phyloP scores from a whole-genome alignment of 2,797 vertebrate species.

The Spea hammondii region DNA sequence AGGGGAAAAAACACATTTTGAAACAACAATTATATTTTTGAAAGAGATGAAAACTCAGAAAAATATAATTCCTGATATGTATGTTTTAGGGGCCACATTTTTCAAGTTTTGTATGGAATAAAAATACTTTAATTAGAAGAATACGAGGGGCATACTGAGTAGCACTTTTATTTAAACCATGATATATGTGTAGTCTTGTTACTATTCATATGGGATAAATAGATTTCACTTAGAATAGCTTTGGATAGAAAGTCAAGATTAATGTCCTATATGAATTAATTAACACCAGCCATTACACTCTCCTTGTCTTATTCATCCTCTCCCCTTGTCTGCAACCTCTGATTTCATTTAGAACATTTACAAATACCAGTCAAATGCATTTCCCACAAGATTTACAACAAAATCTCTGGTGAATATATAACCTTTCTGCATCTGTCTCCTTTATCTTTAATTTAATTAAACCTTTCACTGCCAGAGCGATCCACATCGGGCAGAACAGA shows the following conservation, averaged over 20 bases:
- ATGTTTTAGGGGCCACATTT: too few species aligned
- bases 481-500: neutral
- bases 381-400: slow-evolving; percentile 47
- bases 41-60: too few species aligned
- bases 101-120: slow-evolving; percentile 1
- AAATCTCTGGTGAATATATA: slow-evolving; percentile 49
- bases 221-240: slow-evolving; percentile 56
- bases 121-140: slow-evolving; percentile 51
- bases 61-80: too few species aligned
- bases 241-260: slow-evolving; percentile 61
- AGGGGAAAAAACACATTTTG: too few species aligned
- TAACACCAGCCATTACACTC: slow-evolving; percentile 56
- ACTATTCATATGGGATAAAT: slow-evolving; percentile 57
- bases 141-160: slow-evolving; percentile 40
- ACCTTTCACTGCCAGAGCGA: slow-evolving; percentile 26
- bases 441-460: slow-evolving; percentile 37
- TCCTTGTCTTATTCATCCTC: slow-evolving; percentile 52
- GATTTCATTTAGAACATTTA: slow-evolving; percentile 54
- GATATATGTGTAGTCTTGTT: slow-evolving; percentile 56
- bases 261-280: slow-evolving; percentile 69
- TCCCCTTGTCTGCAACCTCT: slow-evolving; percentile 52
- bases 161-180: slow-evolving; percentile 47
- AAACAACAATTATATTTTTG: too few species aligned
- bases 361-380: slow-evolving; percentile 51
- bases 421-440: slow-evolving; percentile 47